Base-by-base conservation (phyloP, 2,888 invertebrate genomes). In the Lithosia quadra region DNA sequence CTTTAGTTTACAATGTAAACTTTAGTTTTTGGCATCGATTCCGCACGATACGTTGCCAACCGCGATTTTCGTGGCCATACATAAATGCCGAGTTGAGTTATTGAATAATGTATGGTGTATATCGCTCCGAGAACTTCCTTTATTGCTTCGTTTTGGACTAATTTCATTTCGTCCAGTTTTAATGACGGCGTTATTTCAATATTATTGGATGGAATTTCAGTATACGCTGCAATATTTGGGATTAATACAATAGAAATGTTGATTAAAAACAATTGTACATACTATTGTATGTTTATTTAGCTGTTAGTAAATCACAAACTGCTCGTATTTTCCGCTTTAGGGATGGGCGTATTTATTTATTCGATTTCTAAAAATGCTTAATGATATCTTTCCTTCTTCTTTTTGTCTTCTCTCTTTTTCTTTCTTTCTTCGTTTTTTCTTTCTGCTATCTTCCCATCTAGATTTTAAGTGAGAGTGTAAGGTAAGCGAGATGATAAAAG, bases 101-200 rank as follows among this genome's bases (percentile, higher is more conserved):
- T 77, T 84, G 82, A 81, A 84, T 84, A 80, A 84, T 84, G 78
- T 77, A 83, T 84, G 77, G 21, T 75, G 75, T 78, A 69, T 71
- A 77, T 73, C 58, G 67, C 55, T 43, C 64, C 5, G 49, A 36
- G 60, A 76, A 69, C 67, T 71, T 67, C 43, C 61, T 53, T 68
- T 67, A 71, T 68, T 68, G 71, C 36, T 43, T 67, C 62, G 28
- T 36, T 58, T 69, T 33, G 55, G 43, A 63, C 39, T 21, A 60
- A 74, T 71, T 65, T 71, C 63, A 73, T 75, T 77, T 66, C 34
- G 39, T 72, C 63, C 36, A 53, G 53, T 66, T 55, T 64, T 60
- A 64, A 65, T 67, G 71, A 69, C 36, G 65, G 43, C n/a, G 8
- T 49, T n/a, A 49, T 49, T 49, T 49, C 49, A 18, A n/a, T 49